Base-by-base conservation (phyloP, 2,797 vertebrate species). In the Crypturellus tataupa region DNA sequence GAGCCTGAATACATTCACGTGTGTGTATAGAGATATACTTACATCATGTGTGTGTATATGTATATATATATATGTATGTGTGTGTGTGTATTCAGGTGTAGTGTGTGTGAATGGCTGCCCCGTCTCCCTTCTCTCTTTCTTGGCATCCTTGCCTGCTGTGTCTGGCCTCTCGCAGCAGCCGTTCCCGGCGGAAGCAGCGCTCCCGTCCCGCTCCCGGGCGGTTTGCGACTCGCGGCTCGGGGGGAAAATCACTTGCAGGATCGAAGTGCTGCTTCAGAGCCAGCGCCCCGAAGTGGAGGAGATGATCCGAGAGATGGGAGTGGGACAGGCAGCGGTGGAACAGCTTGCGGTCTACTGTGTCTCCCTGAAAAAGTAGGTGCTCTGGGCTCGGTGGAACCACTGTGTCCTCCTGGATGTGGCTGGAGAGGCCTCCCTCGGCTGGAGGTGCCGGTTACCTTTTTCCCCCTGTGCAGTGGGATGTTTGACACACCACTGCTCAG, bases 341-440 rank as follows among this genome's bases (percentile, higher is more conserved):
- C 99, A 99, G 97, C 98, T 99, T 77, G 99, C 99, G 0, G 97
- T 99, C 93, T 99, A 99, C 96, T 99, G 99, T 64, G 98, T 99
- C 85, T 99, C 99, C 0, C 98, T 99, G 62, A 99, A 99, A 97
- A 99, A 99, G 99, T 99, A 98, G 90, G 98, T 97, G 73, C 80
- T 90, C 58, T 5, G 29, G 40, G 42, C 70, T 78, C 33, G 39
- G 63, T 79, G 37, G 46, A 78, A 63, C 64, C 6, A 8, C 73
- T 0, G 0, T 44, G 46, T 56, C 60, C 49, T 35, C 47, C 37
- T 90, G 27, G 40, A 27, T 14, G 24, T 59, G 25, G 79, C 53
- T 31, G 9, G 51, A 65, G 71, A 88, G 70, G 40, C 1, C 9
- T 55, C 51, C 51, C 51, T 27, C 4, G 13, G 51, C 51, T 27